Evolutionary conservation across 2,888 invertebrate species (phyloP).

Genomic region (Criorhina ranunculi): DNA sequence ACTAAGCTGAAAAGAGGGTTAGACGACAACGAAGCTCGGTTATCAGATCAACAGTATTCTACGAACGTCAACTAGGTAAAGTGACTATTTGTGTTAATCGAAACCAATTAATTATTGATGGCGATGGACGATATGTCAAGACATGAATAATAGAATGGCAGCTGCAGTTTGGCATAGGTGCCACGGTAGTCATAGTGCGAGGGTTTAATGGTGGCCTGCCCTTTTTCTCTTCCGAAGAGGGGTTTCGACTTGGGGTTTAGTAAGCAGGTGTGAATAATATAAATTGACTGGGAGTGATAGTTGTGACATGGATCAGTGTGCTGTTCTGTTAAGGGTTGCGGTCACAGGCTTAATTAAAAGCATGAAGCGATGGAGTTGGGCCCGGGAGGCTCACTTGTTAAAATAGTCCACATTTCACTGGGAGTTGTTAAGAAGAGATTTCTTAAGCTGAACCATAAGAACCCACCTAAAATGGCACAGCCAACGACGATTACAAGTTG

Average conservation of each 20-base stretch:
- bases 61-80: conserved; percentile 61
- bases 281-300: not conserved
- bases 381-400: too few relatives aligned
- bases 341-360: too few relatives aligned
- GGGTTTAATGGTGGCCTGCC: conserved; percentile 54
- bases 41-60: conserved; percentile 69
- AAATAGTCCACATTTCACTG: too few relatives aligned
- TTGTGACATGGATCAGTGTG: not conserved
- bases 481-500: too few relatives aligned
- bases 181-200: conserved; percentile 38
- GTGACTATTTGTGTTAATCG: conserved; percentile 77
- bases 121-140: conserved; percentile 73
- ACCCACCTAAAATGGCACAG: too few relatives aligned
- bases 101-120: conserved; percentile 74
- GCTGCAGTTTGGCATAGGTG: conserved; percentile 56
- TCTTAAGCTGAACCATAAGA: too few relatives aligned
- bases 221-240: not conserved
- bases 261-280: conserved; percentile 4
- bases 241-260: not conserved
- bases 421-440: too few relatives aligned
- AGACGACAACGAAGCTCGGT: conserved; percentile 49
- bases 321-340: too few relatives aligned
- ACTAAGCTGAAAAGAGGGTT: conserved; percentile 40
- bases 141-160: conserved; percentile 69
- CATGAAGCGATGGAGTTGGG: too few relatives aligned